Base-by-base conservation (phyloP, 2,113 vertebrate species). In the Salvator merianae region DNA sequence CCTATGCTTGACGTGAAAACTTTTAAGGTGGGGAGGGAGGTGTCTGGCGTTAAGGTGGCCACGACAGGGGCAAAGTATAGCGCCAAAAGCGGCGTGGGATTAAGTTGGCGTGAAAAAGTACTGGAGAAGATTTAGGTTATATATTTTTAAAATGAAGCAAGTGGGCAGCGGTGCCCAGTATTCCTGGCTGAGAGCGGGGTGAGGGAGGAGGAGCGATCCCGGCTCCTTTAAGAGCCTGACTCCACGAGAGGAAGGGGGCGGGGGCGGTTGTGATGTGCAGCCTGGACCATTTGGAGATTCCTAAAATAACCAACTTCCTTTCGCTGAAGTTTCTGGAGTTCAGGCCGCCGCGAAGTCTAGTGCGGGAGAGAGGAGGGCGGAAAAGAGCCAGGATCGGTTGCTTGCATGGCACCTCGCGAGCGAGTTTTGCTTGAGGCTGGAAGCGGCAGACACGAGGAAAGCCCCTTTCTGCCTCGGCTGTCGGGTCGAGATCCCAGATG, bases 1-100 rank as follows among this genome's bases (percentile, higher is more conserved):
- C 91, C 88, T 74, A 88, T 86, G 91, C 87, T 91, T 93, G 94
- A 93, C 93, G 93, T 84, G 93, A 90, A 92, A 94, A 92, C 91
- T 93, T 92, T 86, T 87, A 85, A 79, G 77, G 74, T 55, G 62
- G 43, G 16, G 79, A 88, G 83, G 91, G 91, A 90, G 92, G 92
- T 59, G 91, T 88, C 82, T 86, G 0, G 87, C 83, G 86, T 85
- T 93, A 94, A 93, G 93, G 91, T 88, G 86, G 93, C 87, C 87
- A 73, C 74, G 91, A 16, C 55, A 90, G 84, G 88, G 82, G 75
- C 59, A 82, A 84, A 75, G 76, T 78, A 79, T 79, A 32, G 73
- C 83, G 8, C 26, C 5, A 7, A 70, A 34, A 16, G n/a, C 79
- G 34, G 9, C 22, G 38, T 32, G 36, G 47, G 74, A 14, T 47